These are phyloP conservation scores for Urosaurus nigricauda DNA, from an alignment of 2,797 vertebrate species.

Conservation along the genomic window DNA sequence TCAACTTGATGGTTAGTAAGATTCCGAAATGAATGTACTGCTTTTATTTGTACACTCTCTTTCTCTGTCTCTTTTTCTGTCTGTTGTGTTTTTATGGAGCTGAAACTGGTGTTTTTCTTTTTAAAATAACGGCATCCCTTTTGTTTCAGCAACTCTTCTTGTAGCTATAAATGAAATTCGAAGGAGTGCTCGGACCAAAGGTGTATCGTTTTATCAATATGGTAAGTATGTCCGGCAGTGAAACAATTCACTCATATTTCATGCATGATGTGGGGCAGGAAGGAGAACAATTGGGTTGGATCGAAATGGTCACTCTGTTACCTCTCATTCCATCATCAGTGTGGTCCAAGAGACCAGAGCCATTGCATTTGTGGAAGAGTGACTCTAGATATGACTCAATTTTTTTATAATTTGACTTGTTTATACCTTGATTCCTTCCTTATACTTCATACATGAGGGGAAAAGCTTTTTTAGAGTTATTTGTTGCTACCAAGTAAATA, in stretches of 20 bases:
- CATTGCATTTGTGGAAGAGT: background rate
- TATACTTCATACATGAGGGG: constrained; percentile 23
- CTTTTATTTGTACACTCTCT: background rate
- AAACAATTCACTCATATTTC: background rate
- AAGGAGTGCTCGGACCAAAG: constrained; percentile 87
- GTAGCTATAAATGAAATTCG: constrained; percentile 97
- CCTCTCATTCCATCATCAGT: too few species aligned
- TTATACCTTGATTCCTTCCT: constrained; percentile 14
- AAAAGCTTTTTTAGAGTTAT: constrained; percentile 9
- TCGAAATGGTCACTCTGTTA: background rate
- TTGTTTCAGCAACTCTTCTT: constrained; percentile 92
- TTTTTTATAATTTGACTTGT: constrained; percentile 9
- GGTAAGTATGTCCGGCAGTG: constrained; percentile 82
- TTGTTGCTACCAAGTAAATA: background rate
- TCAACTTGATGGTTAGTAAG: background rate
- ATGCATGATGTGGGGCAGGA: background rate
- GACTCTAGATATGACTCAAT: background rate
- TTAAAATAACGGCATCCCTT: constrained; percentile 44
- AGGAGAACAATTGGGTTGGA: background rate
- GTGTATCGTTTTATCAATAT: constrained; percentile 93
- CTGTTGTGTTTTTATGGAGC: background rate
- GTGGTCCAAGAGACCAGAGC: too few species aligned
- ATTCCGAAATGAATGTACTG: background rate
- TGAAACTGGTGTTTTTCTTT: constrained; percentile 2
- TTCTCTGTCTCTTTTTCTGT: background rate